A percentile compares a stretch with the other conserved stretches of the same genome.
phyloP scores from a whole-genome alignment of 2,797 vertebrate species.

The Myotis myotis region DNA sequence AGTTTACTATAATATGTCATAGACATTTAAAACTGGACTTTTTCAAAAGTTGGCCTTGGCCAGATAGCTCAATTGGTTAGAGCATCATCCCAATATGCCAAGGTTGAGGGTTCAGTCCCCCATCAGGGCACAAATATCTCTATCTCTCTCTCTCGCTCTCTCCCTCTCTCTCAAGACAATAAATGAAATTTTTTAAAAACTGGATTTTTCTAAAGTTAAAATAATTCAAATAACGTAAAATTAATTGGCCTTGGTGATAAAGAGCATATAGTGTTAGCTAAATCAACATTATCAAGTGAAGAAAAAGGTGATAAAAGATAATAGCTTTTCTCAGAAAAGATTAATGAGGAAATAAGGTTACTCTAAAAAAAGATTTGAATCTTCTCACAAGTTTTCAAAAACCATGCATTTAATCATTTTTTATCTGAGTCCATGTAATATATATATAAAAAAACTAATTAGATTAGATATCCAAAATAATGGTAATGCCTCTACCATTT shows the following conservation, averaged over 20 bases:
- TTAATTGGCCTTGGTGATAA: conserved; percentile 4
- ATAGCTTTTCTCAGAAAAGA: conserved; percentile 52
- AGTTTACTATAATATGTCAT: not conserved
- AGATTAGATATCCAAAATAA: conserved; percentile 18
- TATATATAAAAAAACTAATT: conserved; percentile 57
- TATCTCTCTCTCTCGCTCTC: not conserved
- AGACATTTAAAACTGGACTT: not conserved
- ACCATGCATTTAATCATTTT: not conserved
- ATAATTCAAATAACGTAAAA: conserved; percentile 46
- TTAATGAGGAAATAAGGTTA: not conserved
- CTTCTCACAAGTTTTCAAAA: conserved; percentile 48
- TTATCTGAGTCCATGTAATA: conserved; percentile 38
- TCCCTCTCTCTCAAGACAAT: not conserved
- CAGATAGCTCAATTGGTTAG: not conserved
- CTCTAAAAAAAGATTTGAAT: not conserved
- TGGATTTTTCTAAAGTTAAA: conserved; percentile 53
- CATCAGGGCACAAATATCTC: not conserved
- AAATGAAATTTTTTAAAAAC: not conserved
- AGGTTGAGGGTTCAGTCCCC: not conserved
- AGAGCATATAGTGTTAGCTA: not conserved
- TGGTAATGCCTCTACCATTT: not conserved
- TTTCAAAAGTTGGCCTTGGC: not conserved
- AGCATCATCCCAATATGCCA: not conserved
- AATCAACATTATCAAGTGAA: conserved; percentile 43
- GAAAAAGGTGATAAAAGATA: conserved; percentile 55